Percentiles rank a stretch among this genome's conserved stretches.
phyloP scores from a whole-genome alignment of 2,113 vertebrate genomes.

The Strix uralensis region DNA sequence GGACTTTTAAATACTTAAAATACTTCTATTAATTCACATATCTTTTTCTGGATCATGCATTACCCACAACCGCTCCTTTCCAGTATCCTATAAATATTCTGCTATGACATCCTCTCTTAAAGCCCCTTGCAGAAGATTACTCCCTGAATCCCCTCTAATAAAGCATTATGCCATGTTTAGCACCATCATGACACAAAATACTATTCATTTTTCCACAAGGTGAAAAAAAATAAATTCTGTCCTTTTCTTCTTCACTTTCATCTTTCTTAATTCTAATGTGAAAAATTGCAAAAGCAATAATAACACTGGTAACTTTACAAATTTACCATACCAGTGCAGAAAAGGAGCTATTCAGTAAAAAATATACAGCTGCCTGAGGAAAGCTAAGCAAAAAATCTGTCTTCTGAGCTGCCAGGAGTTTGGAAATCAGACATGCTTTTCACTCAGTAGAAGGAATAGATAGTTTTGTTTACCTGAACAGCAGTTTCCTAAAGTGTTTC shows the following conservation, averaged over 20 bases:
- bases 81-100: neutral
- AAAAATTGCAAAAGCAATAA: neutral
- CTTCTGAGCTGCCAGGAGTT: neutral
- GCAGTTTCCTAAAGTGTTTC: neutral
- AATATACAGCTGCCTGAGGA: neutral
- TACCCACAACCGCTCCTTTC: neutral
- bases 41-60: fast-evolving
- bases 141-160: neutral
- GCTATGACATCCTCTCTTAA: neutral
- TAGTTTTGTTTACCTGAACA: neutral
- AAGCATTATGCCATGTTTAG: neutral
- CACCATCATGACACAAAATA: neutral
- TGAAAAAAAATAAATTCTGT: neutral
- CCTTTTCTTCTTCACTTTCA: neutral
- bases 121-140: neutral
- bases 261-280: neutral
- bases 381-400: neutral
- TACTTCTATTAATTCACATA: neutral
- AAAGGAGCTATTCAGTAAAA: neutral
- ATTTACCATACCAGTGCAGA: neutral
- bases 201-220: neutral
- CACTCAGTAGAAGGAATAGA: neutral
- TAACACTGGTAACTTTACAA: neutral
- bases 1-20: neutral
- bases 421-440: neutral